A percentile compares a stretch with the other conserved stretches of the same genome.
Conservation (phyloP, 2,113 vertebrate genomes). For the Sapajus apella region DNA sequence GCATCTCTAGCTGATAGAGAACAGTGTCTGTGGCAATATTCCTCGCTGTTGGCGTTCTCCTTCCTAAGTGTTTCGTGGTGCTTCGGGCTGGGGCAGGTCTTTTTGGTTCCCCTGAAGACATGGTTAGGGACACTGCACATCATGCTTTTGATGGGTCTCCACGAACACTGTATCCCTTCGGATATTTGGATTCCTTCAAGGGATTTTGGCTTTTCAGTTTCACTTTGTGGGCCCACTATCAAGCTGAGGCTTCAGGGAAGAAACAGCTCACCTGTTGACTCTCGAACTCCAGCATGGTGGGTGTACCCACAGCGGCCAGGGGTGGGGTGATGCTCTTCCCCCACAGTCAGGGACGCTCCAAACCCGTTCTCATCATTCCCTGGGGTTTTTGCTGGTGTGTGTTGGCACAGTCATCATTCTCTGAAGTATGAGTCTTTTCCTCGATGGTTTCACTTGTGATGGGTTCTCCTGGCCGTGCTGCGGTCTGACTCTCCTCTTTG, state of each 20-base stretch:
- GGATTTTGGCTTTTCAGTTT: not conserved
- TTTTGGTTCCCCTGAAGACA: not conserved
- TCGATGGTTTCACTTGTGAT: not conserved
- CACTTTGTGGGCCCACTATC: not conserved
- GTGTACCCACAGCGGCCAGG: not conserved
- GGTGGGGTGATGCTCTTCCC: too few species aligned
- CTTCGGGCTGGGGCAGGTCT: not conserved
- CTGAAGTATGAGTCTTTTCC: not conserved
- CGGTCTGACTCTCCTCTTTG: not conserved
- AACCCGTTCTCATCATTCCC: not conserved
- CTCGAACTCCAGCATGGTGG: not conserved
- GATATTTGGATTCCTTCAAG: not conserved
- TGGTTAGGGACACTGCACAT: not conserved
- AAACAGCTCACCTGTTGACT: not conserved
- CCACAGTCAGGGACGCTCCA: not conserved
- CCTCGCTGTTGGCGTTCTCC: not conserved
- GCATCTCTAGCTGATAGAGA: not conserved
- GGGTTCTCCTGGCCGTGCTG: not conserved
- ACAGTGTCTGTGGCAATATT: not conserved
- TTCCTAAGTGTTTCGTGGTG: not conserved
- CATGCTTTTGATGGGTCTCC: not conserved
- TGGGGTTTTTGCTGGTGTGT: not conserved
- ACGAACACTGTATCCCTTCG: not conserved
- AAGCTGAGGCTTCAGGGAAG: not conserved
- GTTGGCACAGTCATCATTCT: not conserved